A percentile compares a stretch with the other conserved stretches of the same genome.
phyloP scores from a whole-genome alignment of 2,888 invertebrate species.

The Erannis defoliaria region DNA sequence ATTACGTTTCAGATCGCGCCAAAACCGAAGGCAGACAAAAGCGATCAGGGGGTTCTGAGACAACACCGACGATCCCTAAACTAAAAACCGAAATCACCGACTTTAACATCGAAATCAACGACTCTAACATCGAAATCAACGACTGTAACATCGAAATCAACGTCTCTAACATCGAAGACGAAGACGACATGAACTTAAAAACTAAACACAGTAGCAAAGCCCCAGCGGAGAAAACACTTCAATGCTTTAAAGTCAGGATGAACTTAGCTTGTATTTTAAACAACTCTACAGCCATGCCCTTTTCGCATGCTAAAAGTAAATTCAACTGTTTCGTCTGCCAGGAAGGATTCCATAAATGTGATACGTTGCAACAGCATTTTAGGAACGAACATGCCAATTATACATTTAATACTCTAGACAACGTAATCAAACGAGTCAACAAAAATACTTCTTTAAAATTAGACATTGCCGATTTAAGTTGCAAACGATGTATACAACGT shows the following conservation, averaged over 20 bases:
- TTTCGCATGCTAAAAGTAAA: constrained; percentile 57
- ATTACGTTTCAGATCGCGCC: constrained; percentile 37
- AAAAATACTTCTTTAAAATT: constrained; percentile 45
- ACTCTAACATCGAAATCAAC: constrained; percentile 8
- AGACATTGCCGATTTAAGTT: constrained; percentile 46
- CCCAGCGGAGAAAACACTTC: constrained; percentile 13
- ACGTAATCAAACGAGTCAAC: constrained; percentile 46
- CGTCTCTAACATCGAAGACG: constrained; percentile 7
- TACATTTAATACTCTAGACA: constrained; percentile 11
- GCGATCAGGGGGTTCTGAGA: constrained; percentile 45
- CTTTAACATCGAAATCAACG: constrained; percentile 5
- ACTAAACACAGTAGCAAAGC: constrained; percentile 7
- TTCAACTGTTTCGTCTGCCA: constrained; percentile 61
- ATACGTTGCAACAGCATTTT: constrained; percentile 38
- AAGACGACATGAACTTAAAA: background rate
- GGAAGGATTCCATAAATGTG: constrained; percentile 47
- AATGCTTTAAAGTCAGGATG: constrained; percentile 29
- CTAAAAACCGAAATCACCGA: constrained; percentile 10
- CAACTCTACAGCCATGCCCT: constrained; percentile 54
- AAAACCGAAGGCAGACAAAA: constrained; percentile 43
- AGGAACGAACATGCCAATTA: constrained; percentile 12
- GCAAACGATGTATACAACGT: constrained; percentile 44
- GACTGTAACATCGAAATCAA: constrained; percentile 9
- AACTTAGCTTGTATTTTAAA: constrained; percentile 37
- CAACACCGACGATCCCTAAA: constrained; percentile 15